Evolutionary conservation across 2,113 vertebrate genomes (phyloP).

Genomic region (Aleadryas rufinucha): DNA sequence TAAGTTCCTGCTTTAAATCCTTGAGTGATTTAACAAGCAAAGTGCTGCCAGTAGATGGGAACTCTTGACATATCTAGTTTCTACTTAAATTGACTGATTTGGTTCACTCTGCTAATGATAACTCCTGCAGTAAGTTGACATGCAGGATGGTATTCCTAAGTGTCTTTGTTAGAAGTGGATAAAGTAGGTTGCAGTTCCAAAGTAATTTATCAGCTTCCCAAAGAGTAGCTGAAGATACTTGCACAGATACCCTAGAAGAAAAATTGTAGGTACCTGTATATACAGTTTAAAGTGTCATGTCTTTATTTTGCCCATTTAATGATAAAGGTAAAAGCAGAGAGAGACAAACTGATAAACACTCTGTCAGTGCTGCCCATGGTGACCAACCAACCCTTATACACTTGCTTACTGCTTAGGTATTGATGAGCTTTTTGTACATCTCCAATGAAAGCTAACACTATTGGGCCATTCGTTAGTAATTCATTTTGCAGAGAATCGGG

Average conservation of each 20-base stretch:
- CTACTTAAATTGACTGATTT: background rate
- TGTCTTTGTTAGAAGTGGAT: background rate
- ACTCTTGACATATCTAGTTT: background rate
- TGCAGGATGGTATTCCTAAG: background rate
- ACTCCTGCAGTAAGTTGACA: background rate
- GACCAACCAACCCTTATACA: background rate
- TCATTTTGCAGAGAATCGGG: background rate
- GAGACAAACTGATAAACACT: background rate
- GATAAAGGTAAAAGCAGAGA: background rate
- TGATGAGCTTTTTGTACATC: background rate
- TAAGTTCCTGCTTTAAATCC: background rate
- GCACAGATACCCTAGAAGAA: background rate
- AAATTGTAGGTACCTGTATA: background rate
- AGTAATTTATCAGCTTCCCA: background rate
- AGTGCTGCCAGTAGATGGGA: background rate
- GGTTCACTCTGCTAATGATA: background rate
- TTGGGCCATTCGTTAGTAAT: accelerated
- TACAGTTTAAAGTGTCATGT: background rate
- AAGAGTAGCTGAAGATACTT: background rate
- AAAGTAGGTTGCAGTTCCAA: background rate
- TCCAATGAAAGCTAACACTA: background rate
- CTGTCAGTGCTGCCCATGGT: background rate
- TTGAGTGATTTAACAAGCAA: background rate
- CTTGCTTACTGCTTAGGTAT: background rate
- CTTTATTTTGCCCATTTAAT: background rate